A percentile compares a stretch with the other conserved stretches of the same genome.
These are phyloP conservation scores for Psix sp. DNA, from an alignment of 1,140 invertebrate genomes.

Conservation along the genomic window DNA sequence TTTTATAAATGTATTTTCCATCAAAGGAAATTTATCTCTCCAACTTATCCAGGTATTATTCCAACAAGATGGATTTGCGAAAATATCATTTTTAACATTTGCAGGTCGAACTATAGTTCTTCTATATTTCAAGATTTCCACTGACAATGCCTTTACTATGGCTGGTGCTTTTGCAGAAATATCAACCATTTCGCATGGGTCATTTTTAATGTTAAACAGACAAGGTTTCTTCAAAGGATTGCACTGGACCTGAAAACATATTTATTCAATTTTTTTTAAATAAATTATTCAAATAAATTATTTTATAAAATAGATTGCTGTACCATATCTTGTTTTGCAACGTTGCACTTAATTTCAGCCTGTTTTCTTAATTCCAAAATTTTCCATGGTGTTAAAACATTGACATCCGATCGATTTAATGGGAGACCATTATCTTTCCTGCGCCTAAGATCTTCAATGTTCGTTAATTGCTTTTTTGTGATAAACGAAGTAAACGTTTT, in stretches of 20 bases:
- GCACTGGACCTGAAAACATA: slow-evolving; percentile 71
- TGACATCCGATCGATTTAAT: neutral
- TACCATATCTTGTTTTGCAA: slow-evolving; percentile 43
- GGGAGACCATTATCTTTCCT: neutral
- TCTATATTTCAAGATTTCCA: neutral
- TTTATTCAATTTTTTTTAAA: neutral
- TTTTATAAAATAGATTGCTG: slow-evolving; percentile 2
- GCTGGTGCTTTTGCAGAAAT: slow-evolving; percentile 77
- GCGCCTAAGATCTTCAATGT: slow-evolving; percentile 7
- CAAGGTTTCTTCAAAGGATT: slow-evolving; percentile 80
- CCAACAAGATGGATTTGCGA: slow-evolving; percentile 78
- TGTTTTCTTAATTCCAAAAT: slow-evolving; percentile 71
- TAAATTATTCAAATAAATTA: neutral
- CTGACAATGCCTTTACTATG: slow-evolving; percentile 70
- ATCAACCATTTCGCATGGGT: slow-evolving; percentile 88
- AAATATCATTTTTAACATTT: slow-evolving; percentile 76
- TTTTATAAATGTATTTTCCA: too few relatives aligned
- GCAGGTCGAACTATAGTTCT: slow-evolving; percentile 54
- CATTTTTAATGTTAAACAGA: slow-evolving; percentile 84
- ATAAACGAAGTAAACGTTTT: slow-evolving; percentile 73
- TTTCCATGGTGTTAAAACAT: slow-evolving; percentile 66
- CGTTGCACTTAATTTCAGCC: slow-evolving; percentile 73
- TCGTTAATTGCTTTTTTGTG: slow-evolving; percentile 71
- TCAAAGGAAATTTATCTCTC: slow-evolving; percentile 39
- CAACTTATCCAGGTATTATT: slow-evolving; percentile 79